These are phyloP conservation scores for Zaprionus tsacasi DNA, from an alignment of 1,140 invertebrate genomes.

Conservation along the genomic window DNA sequence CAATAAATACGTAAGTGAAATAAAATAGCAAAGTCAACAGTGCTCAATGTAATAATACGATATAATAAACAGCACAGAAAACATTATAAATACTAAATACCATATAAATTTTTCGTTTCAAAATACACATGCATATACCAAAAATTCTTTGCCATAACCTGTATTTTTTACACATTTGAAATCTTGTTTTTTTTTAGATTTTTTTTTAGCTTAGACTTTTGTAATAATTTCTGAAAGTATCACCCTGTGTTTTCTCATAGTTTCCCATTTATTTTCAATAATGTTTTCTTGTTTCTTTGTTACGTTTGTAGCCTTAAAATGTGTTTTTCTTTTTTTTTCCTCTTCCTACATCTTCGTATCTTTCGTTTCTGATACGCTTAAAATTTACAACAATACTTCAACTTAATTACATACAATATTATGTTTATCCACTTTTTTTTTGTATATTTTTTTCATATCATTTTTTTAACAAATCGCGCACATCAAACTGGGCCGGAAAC, in stretches of 20 bases:
- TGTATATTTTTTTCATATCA: conserved; percentile 5
- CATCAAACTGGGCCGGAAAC: conserved; percentile 66
- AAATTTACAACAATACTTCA: conserved; percentile 79
- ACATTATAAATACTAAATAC: conserved; percentile 25
- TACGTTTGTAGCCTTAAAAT: conserved; percentile 61
- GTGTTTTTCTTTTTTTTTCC: conserved; percentile 22
- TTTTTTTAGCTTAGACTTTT: conserved; percentile 54
- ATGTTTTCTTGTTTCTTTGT: conserved; percentile 54
- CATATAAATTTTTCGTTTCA: conserved; percentile 34
- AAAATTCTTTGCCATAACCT: conserved; percentile 62
- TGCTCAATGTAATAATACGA: conserved; percentile 27
- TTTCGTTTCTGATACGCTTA: conserved; percentile 59
- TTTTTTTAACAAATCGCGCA: conserved; percentile 73
- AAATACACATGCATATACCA: conserved; percentile 76
- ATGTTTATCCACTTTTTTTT: conserved; percentile 46
- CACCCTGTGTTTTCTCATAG: conserved; percentile 83
- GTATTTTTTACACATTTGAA: conserved; percentile 44
- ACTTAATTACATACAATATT: conserved; percentile 66
- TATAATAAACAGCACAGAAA: conserved; percentile 40
- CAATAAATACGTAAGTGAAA: conserved; percentile 39
- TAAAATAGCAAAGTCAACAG: conserved; percentile 27
- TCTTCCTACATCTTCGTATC: conserved; percentile 25
- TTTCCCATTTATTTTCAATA: conserved; percentile 58
- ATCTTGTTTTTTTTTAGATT: conserved; percentile 38
- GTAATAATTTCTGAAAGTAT: conserved; percentile 83